These are phyloP conservation scores for Hippoglossus stenolepis DNA, from an alignment of 2,113 vertebrate species.

Conservation along the genomic window DNA sequence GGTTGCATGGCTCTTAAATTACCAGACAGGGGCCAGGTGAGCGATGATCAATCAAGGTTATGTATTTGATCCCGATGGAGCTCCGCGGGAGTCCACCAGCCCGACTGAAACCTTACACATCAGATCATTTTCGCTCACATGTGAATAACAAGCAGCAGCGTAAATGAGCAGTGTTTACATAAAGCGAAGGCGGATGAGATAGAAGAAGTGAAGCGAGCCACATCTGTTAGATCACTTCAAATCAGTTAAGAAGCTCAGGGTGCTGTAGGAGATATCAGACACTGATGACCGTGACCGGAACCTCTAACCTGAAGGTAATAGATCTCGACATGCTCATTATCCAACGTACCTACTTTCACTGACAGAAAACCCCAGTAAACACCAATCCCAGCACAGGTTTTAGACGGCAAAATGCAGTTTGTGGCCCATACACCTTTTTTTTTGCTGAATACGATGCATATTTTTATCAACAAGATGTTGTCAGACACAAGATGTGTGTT, in stretches of 20 bases:
- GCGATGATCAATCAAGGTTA: conserved; percentile 34
- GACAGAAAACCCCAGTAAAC: not conserved
- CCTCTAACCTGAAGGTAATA: conserved; percentile 66
- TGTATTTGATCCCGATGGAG: conserved; percentile 8
- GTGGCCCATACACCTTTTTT: conserved; percentile 22
- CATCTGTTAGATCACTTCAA: conserved; percentile 75
- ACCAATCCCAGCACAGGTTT: not conserved
- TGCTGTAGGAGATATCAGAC: conserved; percentile 60
- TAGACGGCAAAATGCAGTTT: conserved; percentile 1
- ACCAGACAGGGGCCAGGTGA: conserved; percentile 44
- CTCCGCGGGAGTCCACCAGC: not conserved
- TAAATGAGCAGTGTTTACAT: not conserved
- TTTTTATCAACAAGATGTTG: conserved; percentile 42
- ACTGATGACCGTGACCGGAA: conserved; percentile 62
- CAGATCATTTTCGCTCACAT: not conserved
- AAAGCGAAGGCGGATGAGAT: not conserved
- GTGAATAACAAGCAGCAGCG: not conserved
- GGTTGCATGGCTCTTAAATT: conserved; percentile 45
- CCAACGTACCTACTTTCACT: conserved; percentile 49
- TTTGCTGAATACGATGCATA: conserved; percentile 9
- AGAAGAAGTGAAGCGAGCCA: conserved; percentile 18
- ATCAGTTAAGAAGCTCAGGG: conserved; percentile 78
- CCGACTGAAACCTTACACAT: not conserved
- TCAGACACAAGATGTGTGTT: conserved; percentile 22
- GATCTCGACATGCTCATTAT: conserved; percentile 69